A percentile compares a stretch with the other conserved stretches of the same genome.
phyloP scores from a whole-genome alignment of 2,113 vertebrate species.

The Pelobates fuscus region DNA sequence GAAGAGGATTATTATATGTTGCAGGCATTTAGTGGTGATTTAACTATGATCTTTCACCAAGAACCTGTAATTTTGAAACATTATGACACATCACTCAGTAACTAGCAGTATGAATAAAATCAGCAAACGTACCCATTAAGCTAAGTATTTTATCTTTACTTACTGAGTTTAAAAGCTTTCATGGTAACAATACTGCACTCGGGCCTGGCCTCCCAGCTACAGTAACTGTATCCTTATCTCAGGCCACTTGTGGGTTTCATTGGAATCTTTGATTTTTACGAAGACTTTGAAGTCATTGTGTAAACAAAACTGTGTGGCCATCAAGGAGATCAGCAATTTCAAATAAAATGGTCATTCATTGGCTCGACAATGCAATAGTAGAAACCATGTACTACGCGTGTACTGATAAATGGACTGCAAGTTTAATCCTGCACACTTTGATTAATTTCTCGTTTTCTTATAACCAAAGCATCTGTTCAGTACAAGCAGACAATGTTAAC shows the following conservation, averaged over 20 bases:
- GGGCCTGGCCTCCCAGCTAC: slow-evolving; percentile 2
- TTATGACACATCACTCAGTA: slow-evolving; percentile 31
- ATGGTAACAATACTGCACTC: slow-evolving; percentile 25
- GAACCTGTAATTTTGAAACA: slow-evolving; percentile 19
- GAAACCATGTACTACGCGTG: no score
- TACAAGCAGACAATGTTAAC: no score
- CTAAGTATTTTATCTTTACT: slow-evolving; percentile 26
- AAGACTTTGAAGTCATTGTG: background rate
- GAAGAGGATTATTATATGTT: slow-evolving; percentile 33
- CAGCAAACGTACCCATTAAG: slow-evolving; percentile 23
- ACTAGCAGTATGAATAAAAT: slow-evolving; percentile 23
- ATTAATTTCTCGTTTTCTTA: no score
- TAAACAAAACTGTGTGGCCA: background rate
- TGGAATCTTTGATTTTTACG: background rate
- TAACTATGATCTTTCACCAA: slow-evolving; percentile 26
- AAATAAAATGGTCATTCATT: background rate
- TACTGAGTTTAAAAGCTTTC: slow-evolving; percentile 8
- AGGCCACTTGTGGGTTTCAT: background rate
- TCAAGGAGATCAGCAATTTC: background rate
- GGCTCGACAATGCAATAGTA: no score
- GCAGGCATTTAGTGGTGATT: slow-evolving; percentile 24
- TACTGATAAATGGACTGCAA: no score
- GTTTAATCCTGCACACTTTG: no score
- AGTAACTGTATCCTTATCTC: background rate
- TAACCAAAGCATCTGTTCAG: no score